These are phyloP conservation scores for Unio pictorum DNA, from an alignment of 2,888 invertebrate species.

Conservation along the genomic window DNA sequence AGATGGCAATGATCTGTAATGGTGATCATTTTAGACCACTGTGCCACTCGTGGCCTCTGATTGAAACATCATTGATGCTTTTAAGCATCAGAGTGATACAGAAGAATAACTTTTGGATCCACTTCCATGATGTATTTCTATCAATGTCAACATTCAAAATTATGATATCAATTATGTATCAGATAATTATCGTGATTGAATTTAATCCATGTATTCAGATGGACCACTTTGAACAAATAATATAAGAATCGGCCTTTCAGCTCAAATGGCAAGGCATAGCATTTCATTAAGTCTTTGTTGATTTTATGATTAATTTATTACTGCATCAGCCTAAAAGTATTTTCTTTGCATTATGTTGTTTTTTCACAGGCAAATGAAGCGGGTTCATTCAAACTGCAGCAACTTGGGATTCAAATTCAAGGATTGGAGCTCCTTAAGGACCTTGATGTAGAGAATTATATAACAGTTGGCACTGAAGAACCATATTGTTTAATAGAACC, in stretches of 20 bases:
- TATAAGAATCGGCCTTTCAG: no score
- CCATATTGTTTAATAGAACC: constrained; percentile 20
- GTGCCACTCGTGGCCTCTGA: background rate
- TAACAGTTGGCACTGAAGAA: constrained; percentile 41
- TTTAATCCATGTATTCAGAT: no score
- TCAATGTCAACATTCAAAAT: background rate
- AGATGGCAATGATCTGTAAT: no score
- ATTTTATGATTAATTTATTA: no score
- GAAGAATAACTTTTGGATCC: background rate
- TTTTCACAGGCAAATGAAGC: constrained; percentile 38
- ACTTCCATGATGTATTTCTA: background rate
- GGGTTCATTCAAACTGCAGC: constrained; percentile 48
- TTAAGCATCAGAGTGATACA: background rate
- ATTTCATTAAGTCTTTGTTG: no score
- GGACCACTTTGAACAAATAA: no score
- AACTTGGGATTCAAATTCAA: constrained; percentile 48
- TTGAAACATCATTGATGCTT: background rate
- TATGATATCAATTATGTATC: no score
- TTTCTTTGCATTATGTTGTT: background rate
- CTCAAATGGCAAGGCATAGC: no score
- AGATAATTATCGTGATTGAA: no score
- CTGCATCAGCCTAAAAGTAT: background rate
- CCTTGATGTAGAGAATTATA: constrained; percentile 29
- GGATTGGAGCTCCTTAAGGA: constrained; percentile 53
- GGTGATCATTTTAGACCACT: no score